phyloP scores from a whole-genome alignment of 64 coral and sea anemone genomes.

The Dendronephthya gigantea region DNA sequence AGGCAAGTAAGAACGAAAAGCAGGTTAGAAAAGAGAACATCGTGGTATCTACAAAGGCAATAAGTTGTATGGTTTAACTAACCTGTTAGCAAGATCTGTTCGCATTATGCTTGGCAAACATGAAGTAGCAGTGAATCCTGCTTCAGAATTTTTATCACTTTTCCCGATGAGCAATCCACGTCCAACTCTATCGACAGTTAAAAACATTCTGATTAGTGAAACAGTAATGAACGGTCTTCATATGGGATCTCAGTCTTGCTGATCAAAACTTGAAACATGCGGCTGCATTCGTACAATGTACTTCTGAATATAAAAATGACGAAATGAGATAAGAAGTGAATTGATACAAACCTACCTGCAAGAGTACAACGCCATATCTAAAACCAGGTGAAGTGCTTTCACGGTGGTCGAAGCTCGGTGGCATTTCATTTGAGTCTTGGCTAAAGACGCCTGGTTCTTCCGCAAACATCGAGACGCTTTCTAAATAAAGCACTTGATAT shows the following conservation, averaged over 20 bases:
- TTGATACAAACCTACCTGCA: slow-evolving; percentile 39
- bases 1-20: not conserved
- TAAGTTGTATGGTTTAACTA: no score
- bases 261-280: no score
- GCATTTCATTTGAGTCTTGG: slow-evolving; percentile 60
- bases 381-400: slow-evolving; percentile 56
- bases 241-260: no score
- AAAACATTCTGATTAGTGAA: not conserved
- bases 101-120: slow-evolving; percentile 55
- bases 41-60: no score
- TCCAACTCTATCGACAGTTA: slow-evolving; percentile 39
- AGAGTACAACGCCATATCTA: slow-evolving; percentile 56
- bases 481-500: not conserved
- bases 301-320: no score
- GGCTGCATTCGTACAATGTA: no score
- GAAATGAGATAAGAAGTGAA: no score
- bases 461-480: slow-evolving; percentile 63
- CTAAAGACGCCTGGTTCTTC: slow-evolving; percentile 55
- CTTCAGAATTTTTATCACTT: slow-evolving; percentile 42
- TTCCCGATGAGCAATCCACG: slow-evolving; percentile 47
- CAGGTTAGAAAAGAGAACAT: not conserved
- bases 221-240: no score
- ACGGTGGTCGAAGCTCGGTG: slow-evolving; percentile 50
- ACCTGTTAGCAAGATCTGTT: slow-evolving; percentile 94
- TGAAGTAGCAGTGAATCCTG: slow-evolving; percentile 32